phyloP scores from a whole-genome alignment of 1,140 invertebrate genomes.

The Zaprionus taronus region DNA sequence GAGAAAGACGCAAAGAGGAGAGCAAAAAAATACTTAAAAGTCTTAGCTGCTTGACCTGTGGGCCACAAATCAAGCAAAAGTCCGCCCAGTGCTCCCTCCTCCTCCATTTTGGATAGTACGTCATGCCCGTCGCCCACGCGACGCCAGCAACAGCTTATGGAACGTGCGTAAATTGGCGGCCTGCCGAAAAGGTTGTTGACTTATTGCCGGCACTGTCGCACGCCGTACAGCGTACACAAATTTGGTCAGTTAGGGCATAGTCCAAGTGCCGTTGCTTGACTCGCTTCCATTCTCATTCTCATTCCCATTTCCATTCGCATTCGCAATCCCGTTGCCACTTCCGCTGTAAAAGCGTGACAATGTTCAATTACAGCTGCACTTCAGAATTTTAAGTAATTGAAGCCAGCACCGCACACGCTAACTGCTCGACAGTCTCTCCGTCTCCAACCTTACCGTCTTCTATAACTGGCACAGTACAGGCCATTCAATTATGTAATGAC shows the following conservation, averaged over 20 bases:
- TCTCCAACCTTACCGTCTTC: conserved; percentile 25
- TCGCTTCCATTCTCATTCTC: neutral
- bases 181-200: conserved; percentile 79
- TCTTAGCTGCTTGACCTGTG: conserved; percentile 24
- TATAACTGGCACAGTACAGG: conserved; percentile 33
- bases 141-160: conserved; percentile 63
- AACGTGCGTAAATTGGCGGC: conserved; percentile 75
- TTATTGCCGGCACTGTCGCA: conserved; percentile 55
- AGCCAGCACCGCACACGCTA: conserved; percentile 62
- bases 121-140: conserved; percentile 38
- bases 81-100: neutral
- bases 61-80: conserved; percentile 40
- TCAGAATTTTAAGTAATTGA: conserved; percentile 83
- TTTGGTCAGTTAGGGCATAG: conserved; percentile 30
- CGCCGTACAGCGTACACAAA: conserved; percentile 33
- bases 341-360: conserved; percentile 72
- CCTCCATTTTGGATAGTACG: neutral
- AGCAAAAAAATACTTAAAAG: conserved; percentile 17
- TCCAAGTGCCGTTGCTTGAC: conserved; percentile 63
- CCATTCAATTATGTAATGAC: conserved; percentile 78
- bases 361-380: conserved; percentile 77
- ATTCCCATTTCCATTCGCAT: conserved; percentile 25
- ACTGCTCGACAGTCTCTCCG: conserved; percentile 32
- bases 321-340: conserved; percentile 52
- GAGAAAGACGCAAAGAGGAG: conserved; percentile 36